Base-by-base conservation (phyloP, 2,888 invertebrate species). In the Buathra laborator region DNA sequence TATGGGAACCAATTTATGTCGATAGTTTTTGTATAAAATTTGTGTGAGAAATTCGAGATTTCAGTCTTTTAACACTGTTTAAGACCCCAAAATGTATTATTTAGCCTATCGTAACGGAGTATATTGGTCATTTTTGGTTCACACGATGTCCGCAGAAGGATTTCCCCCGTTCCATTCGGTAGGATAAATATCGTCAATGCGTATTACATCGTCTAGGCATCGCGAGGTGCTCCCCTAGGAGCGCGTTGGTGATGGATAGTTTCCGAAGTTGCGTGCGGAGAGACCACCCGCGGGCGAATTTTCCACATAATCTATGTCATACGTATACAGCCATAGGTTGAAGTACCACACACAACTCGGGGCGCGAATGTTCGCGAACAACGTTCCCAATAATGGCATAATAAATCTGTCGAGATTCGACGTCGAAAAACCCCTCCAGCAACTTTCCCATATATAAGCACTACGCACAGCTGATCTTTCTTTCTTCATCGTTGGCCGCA, bases 231-330 rank as follows among this genome's bases (percentile, higher is more conserved):
- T 7, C 64, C 24, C 12, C 56, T 10, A 56, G 10, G 19, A 24
- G 12, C 19, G 37, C 10, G 43, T 66, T 29, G 59, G 56, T 77
- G 76, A 81, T 67, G 43, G 44, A 71, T 74, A 44, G 71, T 77
- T 79, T 64, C 44, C 72, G 53, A 46, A 24, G 75, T 70, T 79
- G 12, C 48, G 51, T 59, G 67, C 84, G 37, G 37, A 37, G 86
- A 56, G 91, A 90, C 90, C 90, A 87, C 90, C 91, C 88, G 86
- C 87, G 84, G 88, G 87, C 87, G 88, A 88, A 88, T 88, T 89
- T 90, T 68, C 76, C 68, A 37, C 76, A 68, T 81, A 81, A 74
- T 71, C 78, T 56, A 71, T 75, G 72, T 80, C 81, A 80, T 82
- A 77, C 68, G 64, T 80, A 75, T 76, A 53, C 46, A n/a, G 51